These are phyloP conservation scores for Neoscelio sp. DNA, from an alignment of 2,888 invertebrate species.

Conservation along the genomic window DNA sequence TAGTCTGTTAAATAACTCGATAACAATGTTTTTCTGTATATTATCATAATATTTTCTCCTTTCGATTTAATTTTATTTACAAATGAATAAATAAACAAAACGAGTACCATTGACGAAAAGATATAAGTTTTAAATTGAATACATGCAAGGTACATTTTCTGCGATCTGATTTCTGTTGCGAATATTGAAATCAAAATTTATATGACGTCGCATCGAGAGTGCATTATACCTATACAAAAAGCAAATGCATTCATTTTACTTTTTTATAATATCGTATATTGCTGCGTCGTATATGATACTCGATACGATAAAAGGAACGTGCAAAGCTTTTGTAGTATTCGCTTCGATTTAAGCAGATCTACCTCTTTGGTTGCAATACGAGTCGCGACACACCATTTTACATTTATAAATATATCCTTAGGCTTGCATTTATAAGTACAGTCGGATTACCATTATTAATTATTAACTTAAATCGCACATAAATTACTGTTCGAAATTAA, in stretches of 20 bases:
- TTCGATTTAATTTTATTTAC: no score
- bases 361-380: conserved; percentile 6
- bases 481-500: no score
- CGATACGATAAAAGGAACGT: conserved; percentile 23
- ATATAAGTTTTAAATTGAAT: not conserved
- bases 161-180: conserved; percentile 23
- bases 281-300: conserved; percentile 10
- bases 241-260: conserved; percentile 14
- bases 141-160: conserved; percentile 9
- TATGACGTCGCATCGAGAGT: conserved; percentile 9
- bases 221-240: conserved; percentile 12
- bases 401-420: not conserved
- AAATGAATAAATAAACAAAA: no score
- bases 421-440: no score
- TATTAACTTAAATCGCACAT: no score
- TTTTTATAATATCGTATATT: conserved; percentile 22
- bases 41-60: no score
- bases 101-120: no score
- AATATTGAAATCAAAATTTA: conserved; percentile 27
- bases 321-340: conserved; percentile 30
- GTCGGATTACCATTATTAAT: no score
- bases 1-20: no score
- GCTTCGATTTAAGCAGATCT: conserved; percentile 24
- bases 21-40: no score
- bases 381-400: not conserved